Evolutionary conservation across 2,888 invertebrate genomes (phyloP), one percentile per base, ranked within the genome.

Genomic region (Eretmocerus hayati): DNA sequence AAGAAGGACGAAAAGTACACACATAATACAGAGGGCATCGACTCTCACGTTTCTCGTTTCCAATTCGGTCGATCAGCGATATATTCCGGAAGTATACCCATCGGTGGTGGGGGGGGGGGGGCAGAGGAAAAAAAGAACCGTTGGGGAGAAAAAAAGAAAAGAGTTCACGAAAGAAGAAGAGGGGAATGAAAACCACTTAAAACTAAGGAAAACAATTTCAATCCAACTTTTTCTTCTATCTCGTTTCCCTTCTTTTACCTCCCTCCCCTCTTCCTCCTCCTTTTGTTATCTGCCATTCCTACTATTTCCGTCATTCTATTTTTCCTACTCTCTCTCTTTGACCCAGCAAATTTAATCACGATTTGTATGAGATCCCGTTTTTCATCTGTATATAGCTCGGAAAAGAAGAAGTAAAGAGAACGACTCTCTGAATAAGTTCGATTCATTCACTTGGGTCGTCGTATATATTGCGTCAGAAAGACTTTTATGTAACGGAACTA

Each of bases 181-280:
- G 53, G 42, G 53, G 50, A 53, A 51, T 49, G 57, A 58, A 56
- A 59, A 57, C 57, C 60, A 63, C 63, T 65, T 63, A 59, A 61
- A 60, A 62, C 60, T 59, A 60, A 62, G 59, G 59, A 60, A 63
- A 65, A 65, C 62, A 61, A 65, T 64, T 65, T 56, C 63, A 62
- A 62, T 63, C 53, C 62, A 62, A 62, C 61, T 64, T 61, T 60
- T 62, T 59, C 58, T 58, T 54, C 35, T 9, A 18, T 22, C 26
- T 43, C 39, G 22, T 15, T 23, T 22, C 32, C 42, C 19, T 37
- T n/a, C n/a, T n/a, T 64, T 61, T 60, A 62, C 59, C 58, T 58
- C 54, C 35, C 6, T 16, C 30, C 26, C 42, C 39, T n/a, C 15
- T 23, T 22, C 32, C 42, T 18, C 35, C 33, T 33, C 15, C 22